A percentile compares a stretch with the other conserved stretches of the same genome.
These are phyloP conservation scores for Uropetala carovei DNA, from an alignment of 2,888 invertebrate species.

Conservation along the genomic window DNA sequence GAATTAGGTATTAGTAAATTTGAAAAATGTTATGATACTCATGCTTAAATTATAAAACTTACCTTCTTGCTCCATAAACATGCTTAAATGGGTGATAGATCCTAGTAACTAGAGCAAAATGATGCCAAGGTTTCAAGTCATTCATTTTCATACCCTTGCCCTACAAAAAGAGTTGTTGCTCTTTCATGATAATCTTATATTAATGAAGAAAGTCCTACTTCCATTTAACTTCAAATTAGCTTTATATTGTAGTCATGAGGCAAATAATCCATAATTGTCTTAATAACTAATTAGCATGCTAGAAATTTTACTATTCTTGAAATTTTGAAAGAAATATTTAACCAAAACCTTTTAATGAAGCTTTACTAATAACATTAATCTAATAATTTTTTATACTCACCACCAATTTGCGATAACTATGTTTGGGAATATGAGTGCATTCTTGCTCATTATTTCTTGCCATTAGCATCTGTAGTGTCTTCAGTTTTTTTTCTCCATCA, in stretches of 20 bases:
- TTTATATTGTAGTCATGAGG: too few relatives aligned
- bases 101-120: conserved; percentile 1
- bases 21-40: neutral
- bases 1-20: neutral
- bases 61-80: conserved; percentile 59
- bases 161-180: neutral
- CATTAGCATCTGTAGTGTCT: conserved; percentile 17
- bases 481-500: conserved; percentile 25
- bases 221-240: too few relatives aligned
- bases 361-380: too few relatives aligned
- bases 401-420: conserved; percentile 40
- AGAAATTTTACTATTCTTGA: too few relatives aligned
- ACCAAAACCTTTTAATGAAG: too few relatives aligned
- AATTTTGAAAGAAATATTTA: too few relatives aligned
- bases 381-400: neutral
- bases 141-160: conserved; percentile 20
- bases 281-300: too few relatives aligned
- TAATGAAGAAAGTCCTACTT: neutral
- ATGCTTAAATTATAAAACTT: neutral
- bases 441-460: conserved; percentile 32
- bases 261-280: too few relatives aligned
- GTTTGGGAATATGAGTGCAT: neutral
- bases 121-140: conserved; percentile 42
- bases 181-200: neutral
- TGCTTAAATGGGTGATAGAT: conserved; percentile 56